These are phyloP conservation scores for Petrocephalus sullivani DNA, from an alignment of 2,797 vertebrate species.

Conservation along the genomic window DNA sequence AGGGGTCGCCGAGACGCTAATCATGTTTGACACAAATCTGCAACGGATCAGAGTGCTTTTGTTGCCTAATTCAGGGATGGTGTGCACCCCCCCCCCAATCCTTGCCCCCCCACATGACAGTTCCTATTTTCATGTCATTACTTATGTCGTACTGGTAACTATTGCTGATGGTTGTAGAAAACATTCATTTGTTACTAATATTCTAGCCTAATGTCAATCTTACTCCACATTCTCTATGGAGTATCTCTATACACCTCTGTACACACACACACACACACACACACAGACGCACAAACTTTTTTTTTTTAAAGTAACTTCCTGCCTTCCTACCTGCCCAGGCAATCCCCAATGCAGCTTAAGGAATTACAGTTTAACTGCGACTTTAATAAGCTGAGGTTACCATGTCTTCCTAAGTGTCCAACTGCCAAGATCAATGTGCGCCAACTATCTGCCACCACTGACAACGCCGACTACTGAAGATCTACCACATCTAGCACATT, in stretches of 20 bases:
- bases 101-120: background rate
- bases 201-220: background rate
- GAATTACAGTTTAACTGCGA: conserved; percentile 36
- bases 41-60: background rate
- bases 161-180: background rate
- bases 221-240: background rate
- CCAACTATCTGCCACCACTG: conserved; percentile 53
- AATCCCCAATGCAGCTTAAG: conserved; percentile 35
- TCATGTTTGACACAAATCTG: conserved; percentile 11
- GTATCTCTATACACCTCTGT: background rate
- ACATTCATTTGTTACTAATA: background rate
- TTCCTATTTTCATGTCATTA: background rate
- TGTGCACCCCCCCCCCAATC: background rate
- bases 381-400: conserved; percentile 50
- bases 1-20: background rate
- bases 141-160: background rate
- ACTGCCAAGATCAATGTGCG: conserved; percentile 42
- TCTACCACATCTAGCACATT: conserved; percentile 46
- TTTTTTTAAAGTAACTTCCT: background rate
- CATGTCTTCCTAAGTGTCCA: conserved; percentile 38
- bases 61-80: background rate
- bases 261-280: background rate
- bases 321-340: conserved; percentile 47
- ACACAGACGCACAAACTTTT: background rate
- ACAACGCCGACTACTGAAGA: conserved; percentile 35